Conservation (phyloP, 2,888 invertebrate species). For the Cerastoderma edule region DNA sequence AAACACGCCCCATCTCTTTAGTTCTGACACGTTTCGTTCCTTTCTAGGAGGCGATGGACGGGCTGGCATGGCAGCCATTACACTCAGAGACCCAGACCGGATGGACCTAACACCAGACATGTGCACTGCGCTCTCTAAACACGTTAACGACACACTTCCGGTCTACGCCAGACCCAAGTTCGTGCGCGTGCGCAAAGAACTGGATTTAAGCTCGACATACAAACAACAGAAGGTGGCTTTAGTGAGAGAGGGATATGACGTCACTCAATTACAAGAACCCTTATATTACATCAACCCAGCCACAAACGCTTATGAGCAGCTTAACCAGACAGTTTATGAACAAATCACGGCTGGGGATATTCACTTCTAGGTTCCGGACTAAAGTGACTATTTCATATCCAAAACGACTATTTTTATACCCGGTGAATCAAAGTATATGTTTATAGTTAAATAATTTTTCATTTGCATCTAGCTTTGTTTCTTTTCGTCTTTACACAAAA, state of each 20-base stretch:
- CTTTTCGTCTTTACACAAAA: no score
- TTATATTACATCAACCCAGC: slow-evolving; percentile 48
- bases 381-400: no score
- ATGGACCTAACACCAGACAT: slow-evolving; percentile 39
- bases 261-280: slow-evolving; percentile 33
- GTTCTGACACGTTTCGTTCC: no score
- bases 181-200: slow-evolving; percentile 49
- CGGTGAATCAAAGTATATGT: no score
- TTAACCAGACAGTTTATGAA: slow-evolving; percentile 34
- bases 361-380: no score
- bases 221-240: slow-evolving; percentile 57
- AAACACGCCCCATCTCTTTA: no score
- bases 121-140: slow-evolving; percentile 52
- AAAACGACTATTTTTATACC: no score
- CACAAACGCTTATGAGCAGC: slow-evolving; percentile 35
- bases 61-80: slow-evolving; percentile 79
- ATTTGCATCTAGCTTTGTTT: no score
- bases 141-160: slow-evolving; percentile 66
- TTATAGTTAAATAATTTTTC: no score
- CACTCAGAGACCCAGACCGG: slow-evolving; percentile 46
- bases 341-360: slow-evolving; percentile 45
- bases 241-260: slow-evolving; percentile 56
- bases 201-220: slow-evolving; percentile 59
- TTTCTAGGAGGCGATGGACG: slow-evolving; percentile 69
- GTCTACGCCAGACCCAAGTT: slow-evolving; percentile 73